Evolutionary conservation across 2,113 vertebrate species (phyloP).

Genomic region (Camelus dromedarius): DNA sequence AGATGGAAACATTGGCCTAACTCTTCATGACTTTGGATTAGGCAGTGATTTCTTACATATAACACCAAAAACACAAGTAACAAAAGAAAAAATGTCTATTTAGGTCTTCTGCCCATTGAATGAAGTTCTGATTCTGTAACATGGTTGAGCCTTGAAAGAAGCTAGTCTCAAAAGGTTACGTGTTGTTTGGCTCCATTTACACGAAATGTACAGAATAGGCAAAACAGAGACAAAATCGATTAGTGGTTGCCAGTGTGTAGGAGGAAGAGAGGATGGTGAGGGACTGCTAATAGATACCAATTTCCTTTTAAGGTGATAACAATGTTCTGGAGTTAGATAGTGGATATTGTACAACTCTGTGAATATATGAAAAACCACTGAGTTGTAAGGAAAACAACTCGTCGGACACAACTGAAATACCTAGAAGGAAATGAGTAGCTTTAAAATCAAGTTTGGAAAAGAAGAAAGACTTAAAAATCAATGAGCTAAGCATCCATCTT

Average conservation of each 20-base stretch:
- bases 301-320: conserved; percentile 1
- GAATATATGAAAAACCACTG: background rate
- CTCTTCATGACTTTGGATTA: background rate
- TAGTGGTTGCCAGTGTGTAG: background rate
- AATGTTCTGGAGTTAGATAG: background rate
- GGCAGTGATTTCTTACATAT: background rate
- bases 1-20: background rate
- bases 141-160: background rate
- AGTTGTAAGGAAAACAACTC: conserved; percentile 5
- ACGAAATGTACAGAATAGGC: background rate
- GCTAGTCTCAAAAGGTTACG: background rate
- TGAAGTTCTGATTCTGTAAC: background rate
- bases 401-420: background rate
- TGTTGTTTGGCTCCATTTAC: background rate
- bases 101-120: background rate
- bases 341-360: background rate
- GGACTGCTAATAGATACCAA: background rate
- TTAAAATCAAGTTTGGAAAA: background rate
- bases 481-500: background rate
- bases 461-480: conserved; percentile 9
- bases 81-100: background rate
- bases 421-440: background rate
- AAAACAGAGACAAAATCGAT: background rate
- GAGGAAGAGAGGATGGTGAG: background rate
- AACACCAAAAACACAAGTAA: background rate